Base-by-base conservation (phyloP, 30 jellyfish, hydroid and myxozoan species). In the Rhopilema esculentum region DNA sequence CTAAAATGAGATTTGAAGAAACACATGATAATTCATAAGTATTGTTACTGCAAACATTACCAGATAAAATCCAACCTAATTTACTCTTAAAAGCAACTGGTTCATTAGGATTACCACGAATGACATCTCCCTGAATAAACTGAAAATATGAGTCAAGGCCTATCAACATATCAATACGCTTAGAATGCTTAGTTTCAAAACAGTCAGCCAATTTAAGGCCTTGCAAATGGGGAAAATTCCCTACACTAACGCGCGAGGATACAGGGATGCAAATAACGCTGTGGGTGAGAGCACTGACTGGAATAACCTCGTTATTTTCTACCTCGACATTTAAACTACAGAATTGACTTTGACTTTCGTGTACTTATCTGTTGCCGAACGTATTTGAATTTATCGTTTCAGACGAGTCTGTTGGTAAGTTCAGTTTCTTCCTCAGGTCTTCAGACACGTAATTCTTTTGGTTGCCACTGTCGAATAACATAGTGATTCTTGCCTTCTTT, bases 61-160 rank as follows among this genome's bases (percentile, higher is more conserved):
- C 88, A 1, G 64, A 32, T 16, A 77, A n/a, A 16, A 77, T 64
- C 88, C 77, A 77, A 20, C 88, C 88, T 28, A 77, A 77, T 77
- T 0, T 64, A 23, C 75, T 32, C 70, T 52, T 21, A 18, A 77
- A 16, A 18, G 88, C 88, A 77, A 77, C 88, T 21, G 83, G 83
- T 61, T 77, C 77, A 49, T 77, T 51, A 22, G 52, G 48, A 24
- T 64, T 57, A 32, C 83, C 83, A 28, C 83, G 29, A 61, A 77
- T 77, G 65, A 51, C 77, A 77, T 77, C 32, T 77, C 88, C 88
- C 25, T 52, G 40, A 30, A 52, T 29, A 57, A 77, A 77, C 29
- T 77, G 48, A 57, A 32, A 77, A 22, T 1, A 77, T 16, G 30
- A 64, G 33, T 77, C 82, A 28, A 64, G 75, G 30, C 88, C 88